Evolutionary conservation across 2,888 invertebrate species (phyloP), one percentile per base, ranked within the genome.

Genomic region (Cephus pulcher): DNA sequence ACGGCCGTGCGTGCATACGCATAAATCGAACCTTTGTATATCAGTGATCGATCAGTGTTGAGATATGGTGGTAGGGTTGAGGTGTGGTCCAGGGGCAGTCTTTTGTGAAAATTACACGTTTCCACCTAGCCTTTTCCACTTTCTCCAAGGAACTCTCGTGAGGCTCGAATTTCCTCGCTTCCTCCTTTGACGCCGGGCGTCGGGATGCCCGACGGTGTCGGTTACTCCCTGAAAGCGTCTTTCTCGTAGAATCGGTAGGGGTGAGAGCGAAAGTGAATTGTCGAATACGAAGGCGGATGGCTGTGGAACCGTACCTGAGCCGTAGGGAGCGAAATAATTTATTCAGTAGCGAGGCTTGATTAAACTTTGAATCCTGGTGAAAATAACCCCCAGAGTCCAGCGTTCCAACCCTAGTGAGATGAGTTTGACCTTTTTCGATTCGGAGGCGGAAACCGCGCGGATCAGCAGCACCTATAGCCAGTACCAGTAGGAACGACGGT

Each of bases 11-110:
- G 86, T 86, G 84, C 82, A 76, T 80, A 83, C 84, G 87, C 88
- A 89, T 90, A 90, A 90, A 90, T 90, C 89, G 89, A 90, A 90
- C 88, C 89, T 89, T 89, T 89, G 87, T 89, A 89, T 89, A 90
- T 90, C 88, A 88, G 88, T 85, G 85, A 85, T 85, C 84, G 88
- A 86, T 56, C 56, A 23, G 56, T 56, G 23, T 23, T 56, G 23
- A 23, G 23, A 56, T 23, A 56, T 56, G 23, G 56, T 2, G 15
- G 9, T 23, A 9, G 23, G 4, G 40, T 1, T 40, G 56, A 23
- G 56, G 23, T 56, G 56, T 23, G 56, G 23, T 9, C 1, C 0
- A 6, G 9, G 9, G 23, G 2, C 2, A 56, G 23, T 3, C 56
- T 6, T 56, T 56, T 56, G 56, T 56, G 56, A 56, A 56, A 56